Percentiles rank a stretch among this genome's conserved stretches.
These are phyloP conservation scores for Tor tambroides DNA, from an alignment of 2,113 vertebrate genomes.

Conservation along the genomic window DNA sequence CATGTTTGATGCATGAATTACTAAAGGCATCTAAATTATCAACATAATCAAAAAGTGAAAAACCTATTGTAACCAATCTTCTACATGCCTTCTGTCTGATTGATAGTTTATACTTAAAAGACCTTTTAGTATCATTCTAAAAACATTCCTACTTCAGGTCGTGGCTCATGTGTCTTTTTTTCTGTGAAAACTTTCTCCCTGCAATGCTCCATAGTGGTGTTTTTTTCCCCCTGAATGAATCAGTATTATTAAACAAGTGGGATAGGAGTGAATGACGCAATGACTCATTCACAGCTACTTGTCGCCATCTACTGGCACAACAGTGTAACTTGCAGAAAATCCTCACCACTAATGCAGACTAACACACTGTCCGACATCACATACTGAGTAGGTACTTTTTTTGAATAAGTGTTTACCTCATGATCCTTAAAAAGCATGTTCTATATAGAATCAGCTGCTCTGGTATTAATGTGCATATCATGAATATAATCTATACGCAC, in stretches of 20 bases:
- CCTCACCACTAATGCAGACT: neutral
- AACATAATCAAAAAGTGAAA: no score
- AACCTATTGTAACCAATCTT: no score
- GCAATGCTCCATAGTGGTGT: neutral
- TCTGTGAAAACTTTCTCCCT: no score
- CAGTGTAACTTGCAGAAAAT: neutral
- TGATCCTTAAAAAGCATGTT: neutral
- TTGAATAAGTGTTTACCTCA: neutral
- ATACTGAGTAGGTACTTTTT: neutral
- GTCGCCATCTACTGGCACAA: neutral
- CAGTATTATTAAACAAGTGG: neutral
- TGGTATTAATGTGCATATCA: no score
- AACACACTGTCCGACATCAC: neutral
- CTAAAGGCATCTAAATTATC: no score
- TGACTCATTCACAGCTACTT: neutral
- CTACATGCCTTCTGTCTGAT: no score
- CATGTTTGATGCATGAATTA: no score
- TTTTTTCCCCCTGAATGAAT: neutral
- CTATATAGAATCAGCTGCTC: neutral
- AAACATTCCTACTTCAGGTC: no score
- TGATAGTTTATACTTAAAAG: no score
- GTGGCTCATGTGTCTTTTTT: no score
- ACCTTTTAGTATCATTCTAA: no score
- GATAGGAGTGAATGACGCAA: neutral
- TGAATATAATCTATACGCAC: no score